Conservation (phyloP, 2,888 invertebrate genomes). For the Drosophila longiperda region DNA sequence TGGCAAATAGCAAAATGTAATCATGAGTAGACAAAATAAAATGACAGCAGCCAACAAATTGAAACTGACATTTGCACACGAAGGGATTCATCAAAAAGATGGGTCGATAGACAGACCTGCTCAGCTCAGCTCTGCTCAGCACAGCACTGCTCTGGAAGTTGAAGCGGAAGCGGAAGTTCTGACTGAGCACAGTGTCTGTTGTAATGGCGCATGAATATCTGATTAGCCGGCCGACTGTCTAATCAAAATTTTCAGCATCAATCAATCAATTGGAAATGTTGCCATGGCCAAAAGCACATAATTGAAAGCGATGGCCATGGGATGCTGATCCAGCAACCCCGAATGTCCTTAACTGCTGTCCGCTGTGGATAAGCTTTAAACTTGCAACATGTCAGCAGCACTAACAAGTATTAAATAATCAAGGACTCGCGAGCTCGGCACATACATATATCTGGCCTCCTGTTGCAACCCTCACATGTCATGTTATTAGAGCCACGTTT, state of each 20-base stretch:
- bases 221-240: constrained; percentile 64
- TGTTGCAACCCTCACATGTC: not conserved
- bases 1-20: constrained; percentile 39
- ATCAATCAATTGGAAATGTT: constrained; percentile 81
- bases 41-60: constrained; percentile 66
- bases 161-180: constrained; percentile 50
- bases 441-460: not conserved
- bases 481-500: constrained; percentile 6
- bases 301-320: constrained; percentile 54
- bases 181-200: constrained; percentile 30
- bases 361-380: constrained; percentile 1
- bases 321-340: constrained; percentile 9
- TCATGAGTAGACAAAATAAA: constrained; percentile 52
- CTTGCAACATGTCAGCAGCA: constrained; percentile 3
- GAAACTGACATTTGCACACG: constrained; percentile 59
- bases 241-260: constrained; percentile 72
- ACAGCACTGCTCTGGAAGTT: constrained; percentile 29
- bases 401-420: constrained; percentile 7
- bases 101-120: constrained; percentile 13
- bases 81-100: constrained; percentile 43
- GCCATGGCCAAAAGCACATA: constrained; percentile 42
- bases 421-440: constrained; percentile 1
- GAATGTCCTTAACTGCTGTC: not conserved
- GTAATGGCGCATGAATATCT: constrained; percentile 75
- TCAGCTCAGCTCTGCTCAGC: not conserved